Base-by-base conservation (phyloP, 2,888 invertebrate genomes). In the Drosophila mulleri region DNA sequence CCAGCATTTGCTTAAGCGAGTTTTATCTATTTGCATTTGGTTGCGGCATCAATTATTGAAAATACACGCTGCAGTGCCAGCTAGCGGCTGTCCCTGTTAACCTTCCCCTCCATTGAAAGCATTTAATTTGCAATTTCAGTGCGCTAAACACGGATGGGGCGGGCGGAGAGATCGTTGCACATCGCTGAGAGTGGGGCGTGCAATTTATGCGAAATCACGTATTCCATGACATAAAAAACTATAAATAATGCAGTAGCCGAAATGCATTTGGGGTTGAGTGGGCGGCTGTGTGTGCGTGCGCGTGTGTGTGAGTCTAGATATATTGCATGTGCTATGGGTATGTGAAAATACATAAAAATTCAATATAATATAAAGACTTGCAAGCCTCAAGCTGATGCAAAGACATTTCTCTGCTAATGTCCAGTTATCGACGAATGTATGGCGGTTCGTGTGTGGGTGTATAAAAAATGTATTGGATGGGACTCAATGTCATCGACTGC, bases 171-270 rank as follows among this genome's bases (percentile, higher is more conserved):
- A 5, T 16, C 20, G 44, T 20, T 1, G 50, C 41, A 42, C 18
- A 18, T 12, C 35, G 35, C 32, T 5, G 29, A 45, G 47, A 45
- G 62, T 61, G 66, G 23, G 57, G 45, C 41, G 57, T 59, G 67
- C 79, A 79, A 69, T 81, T 83, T 86, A 83, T 86, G 86, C 74
- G 74, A 79, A 83, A 79, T 83, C 86, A 86, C 76, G 81, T 79
- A 68, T 83, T 77, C 66, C 65, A 58, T 68, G 70, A 74, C 82
- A 83, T 72, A 81, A 67, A 76, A 72, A 64, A 68, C 84, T 72
- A 86, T 83, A 83, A 83, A 83, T 80, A 83, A 83, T 83, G 75
- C 82, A 75, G 54, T 53, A 64, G 63, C 71, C 73, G 62, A 82
- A 83, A 76, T 76, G 79, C 83, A 79, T 48, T 60, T 73, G 70